phyloP scores from a whole-genome alignment of 2,797 vertebrate species.

The Muscicapa comitata region DNA sequence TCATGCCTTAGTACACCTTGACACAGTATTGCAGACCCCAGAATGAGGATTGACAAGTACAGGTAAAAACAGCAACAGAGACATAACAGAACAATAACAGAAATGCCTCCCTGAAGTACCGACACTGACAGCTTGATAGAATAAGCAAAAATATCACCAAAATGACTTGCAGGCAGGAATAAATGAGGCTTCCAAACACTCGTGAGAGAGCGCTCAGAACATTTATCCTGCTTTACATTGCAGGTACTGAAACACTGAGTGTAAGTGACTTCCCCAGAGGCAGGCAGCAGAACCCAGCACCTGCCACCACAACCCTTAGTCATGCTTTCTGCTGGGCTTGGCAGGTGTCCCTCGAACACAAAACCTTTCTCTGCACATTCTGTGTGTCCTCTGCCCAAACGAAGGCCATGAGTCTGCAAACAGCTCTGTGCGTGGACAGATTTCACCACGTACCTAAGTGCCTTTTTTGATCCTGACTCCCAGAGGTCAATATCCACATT shows the following conservation, averaged over 20 bases:
- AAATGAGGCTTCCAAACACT: conserved; percentile 5
- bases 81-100: conserved; percentile 41
- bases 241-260: background rate
- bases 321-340: background rate
- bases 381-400: background rate
- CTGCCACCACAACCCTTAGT: background rate
- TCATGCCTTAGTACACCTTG: conserved; percentile 44
- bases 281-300: background rate
- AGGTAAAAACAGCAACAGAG: conserved; percentile 24
- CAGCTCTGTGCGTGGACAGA: background rate
- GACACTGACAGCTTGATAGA: conserved; percentile 43
- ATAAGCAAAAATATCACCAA: conserved; percentile 37
- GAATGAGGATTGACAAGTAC: conserved; percentile 27
- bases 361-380: background rate
- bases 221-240: background rate
- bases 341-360: background rate
- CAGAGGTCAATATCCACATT: background rate
- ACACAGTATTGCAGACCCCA: background rate
- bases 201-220: fast-evolving
- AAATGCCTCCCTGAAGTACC: conserved; percentile 29
- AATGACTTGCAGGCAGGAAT: conserved; percentile 21
- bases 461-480: background rate
- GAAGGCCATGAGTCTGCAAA: background rate
- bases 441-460: background rate
- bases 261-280: background rate